phyloP scores from a whole-genome alignment of 2,888 invertebrate genomes.

The Zygothrica quintamaculata region DNA sequence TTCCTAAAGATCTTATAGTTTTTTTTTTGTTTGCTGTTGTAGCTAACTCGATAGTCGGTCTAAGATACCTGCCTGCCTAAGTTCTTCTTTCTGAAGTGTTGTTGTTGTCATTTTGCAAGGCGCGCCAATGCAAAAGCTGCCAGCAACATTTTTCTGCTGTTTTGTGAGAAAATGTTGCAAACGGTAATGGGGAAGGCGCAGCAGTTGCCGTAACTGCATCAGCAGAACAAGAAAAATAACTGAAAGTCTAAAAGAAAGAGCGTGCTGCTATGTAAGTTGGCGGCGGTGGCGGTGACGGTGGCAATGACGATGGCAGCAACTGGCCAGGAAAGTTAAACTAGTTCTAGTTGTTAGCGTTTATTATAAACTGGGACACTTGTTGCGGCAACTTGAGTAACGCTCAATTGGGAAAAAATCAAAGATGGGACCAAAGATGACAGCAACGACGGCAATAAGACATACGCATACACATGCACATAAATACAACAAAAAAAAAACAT shows the following conservation, averaged over 20 bases:
- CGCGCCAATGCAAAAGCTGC: constrained; percentile 64
- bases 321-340: constrained; percentile 79
- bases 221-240: constrained; percentile 49
- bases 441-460: constrained; percentile 9
- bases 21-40: not conserved
- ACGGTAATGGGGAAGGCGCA: constrained; percentile 62
- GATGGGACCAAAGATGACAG: constrained; percentile 62
- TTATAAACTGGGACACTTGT: constrained; percentile 77
- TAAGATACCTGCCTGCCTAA: constrained; percentile 1
- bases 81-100: constrained; percentile 37
- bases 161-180: constrained; percentile 76
- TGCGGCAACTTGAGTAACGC: constrained; percentile 68
- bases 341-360: constrained; percentile 62
- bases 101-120: constrained; percentile 76
- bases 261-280: constrained; percentile 31
- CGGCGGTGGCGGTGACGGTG: constrained; percentile 23
- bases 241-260: constrained; percentile 62
- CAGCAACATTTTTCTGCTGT: constrained; percentile 49
- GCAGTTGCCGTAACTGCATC: constrained; percentile 17
- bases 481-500: constrained; percentile 30
- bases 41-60: constrained; percentile 21
- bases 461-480: constrained; percentile 10
- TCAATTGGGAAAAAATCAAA: constrained; percentile 68
- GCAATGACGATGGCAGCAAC: no score
- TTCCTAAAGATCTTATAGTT: constrained; percentile 3